phyloP scores from a whole-genome alignment of 2,888 invertebrate species.

The Stenodera caucasica region DNA sequence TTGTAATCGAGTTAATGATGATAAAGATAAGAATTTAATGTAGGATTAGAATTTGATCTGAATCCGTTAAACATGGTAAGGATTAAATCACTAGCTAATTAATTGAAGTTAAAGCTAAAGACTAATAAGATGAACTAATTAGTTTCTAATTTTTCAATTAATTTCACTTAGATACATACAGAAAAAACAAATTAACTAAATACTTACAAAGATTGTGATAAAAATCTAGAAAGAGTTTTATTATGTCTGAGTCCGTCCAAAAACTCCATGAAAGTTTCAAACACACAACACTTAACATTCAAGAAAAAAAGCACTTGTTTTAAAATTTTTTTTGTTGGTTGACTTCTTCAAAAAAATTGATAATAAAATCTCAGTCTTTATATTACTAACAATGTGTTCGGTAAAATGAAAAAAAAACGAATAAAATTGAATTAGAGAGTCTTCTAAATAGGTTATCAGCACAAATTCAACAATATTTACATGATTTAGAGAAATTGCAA shows the following conservation, averaged over 20 bases:
- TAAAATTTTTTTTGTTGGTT: slow-evolving; percentile 17
- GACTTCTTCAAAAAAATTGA: not conserved
- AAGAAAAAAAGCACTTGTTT: slow-evolving; percentile 30
- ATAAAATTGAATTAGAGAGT: not conserved
- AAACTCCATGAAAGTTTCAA: slow-evolving; percentile 51
- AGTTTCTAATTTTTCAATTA: too few relatives aligned
- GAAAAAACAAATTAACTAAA: not conserved
- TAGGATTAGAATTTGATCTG: too few relatives aligned
- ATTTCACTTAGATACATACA: not conserved
- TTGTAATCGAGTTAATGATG: too few relatives aligned
- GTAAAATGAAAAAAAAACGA: not conserved
- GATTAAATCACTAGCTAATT: too few relatives aligned
- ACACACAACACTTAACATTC: slow-evolving; percentile 27
- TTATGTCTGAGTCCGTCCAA: slow-evolving; percentile 76
- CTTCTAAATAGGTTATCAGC: not conserved
- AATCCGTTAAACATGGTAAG: too few relatives aligned
- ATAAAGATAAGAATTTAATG: too few relatives aligned
- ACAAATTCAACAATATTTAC: not conserved
- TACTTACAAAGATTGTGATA: slow-evolving; percentile 81
- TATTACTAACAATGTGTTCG: too few relatives aligned
- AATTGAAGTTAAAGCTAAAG: too few relatives aligned
- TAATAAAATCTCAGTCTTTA: not conserved
- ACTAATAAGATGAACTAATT: too few relatives aligned
- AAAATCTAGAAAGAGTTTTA: slow-evolving; percentile 73
- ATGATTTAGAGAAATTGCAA: not conserved